Evolutionary conservation across 2,888 invertebrate genomes (phyloP).

Genomic region (Sclerodermus sp.): DNA sequence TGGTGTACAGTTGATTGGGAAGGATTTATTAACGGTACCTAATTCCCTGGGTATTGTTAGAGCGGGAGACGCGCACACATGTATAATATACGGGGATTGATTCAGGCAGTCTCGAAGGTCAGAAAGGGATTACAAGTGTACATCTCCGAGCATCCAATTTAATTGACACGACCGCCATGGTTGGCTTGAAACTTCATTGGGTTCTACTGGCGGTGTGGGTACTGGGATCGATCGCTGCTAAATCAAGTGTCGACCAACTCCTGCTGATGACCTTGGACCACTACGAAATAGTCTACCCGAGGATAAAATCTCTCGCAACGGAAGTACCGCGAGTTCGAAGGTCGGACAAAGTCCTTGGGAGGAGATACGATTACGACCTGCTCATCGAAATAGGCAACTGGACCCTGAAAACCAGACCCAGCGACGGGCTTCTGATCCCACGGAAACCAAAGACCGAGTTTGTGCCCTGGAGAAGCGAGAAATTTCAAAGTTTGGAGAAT

Average conservation of each 20-base stretch:
- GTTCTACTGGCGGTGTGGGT: slow-evolving; percentile 17
- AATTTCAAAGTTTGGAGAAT: background rate
- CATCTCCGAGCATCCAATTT: slow-evolving; percentile 6
- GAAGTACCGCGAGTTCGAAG: slow-evolving; percentile 14
- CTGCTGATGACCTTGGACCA: slow-evolving; percentile 2
- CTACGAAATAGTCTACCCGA: slow-evolving; percentile 36
- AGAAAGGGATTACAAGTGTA: background rate
- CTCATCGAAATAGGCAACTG: slow-evolving; percentile 32
- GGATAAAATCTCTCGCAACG: slow-evolving; percentile 20
- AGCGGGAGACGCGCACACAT: no score
- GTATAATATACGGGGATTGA: no score
- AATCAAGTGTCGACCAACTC: slow-evolving; percentile 8
- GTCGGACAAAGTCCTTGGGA: background rate
- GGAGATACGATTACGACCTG: no score
- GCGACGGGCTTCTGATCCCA: slow-evolving; percentile 29
- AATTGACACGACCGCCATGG: slow-evolving; percentile 9
- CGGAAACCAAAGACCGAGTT: slow-evolving; percentile 27
- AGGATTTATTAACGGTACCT: background rate
- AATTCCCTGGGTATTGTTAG: no score
- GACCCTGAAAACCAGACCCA: slow-evolving; percentile 35
- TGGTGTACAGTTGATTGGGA: no score
- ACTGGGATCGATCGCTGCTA: slow-evolving; percentile 15
- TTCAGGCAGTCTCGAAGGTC: background rate
- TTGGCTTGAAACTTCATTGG: slow-evolving; percentile 16
- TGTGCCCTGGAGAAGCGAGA: slow-evolving; percentile 6